These are phyloP conservation scores for Denticeps clupeoides DNA, from an alignment of 2,797 vertebrate species.

Conservation along the genomic window DNA sequence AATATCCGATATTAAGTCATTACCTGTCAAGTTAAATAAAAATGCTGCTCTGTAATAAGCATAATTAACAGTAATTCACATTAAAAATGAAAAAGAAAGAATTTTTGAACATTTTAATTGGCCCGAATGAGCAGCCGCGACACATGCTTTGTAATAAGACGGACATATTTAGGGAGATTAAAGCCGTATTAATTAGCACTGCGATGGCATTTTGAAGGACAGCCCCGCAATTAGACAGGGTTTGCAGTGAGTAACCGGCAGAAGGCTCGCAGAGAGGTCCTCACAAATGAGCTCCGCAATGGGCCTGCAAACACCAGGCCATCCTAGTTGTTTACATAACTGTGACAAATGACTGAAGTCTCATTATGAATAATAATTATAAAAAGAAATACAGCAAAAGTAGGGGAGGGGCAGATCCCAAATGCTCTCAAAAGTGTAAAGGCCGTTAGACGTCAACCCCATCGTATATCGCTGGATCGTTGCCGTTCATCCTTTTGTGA, in stretches of 20 bases:
- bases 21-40: too few species aligned
- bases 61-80: neutral
- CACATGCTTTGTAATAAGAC: constrained; percentile 36
- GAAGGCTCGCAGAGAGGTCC: neutral
- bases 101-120: constrained; percentile 26
- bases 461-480: neutral
- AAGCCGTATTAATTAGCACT: constrained; percentile 39
- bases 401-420: constrained; percentile 39
- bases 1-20: too few species aligned
- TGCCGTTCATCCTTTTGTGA: constrained; percentile 6
- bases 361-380: constrained; percentile 8
- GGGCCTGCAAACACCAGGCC: neutral
- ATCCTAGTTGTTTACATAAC: neutral
- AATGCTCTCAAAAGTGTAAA: constrained; percentile 39
- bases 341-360: too few species aligned
- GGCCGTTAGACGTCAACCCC: neutral
- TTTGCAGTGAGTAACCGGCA: constrained; percentile 1
- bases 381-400: neutral
- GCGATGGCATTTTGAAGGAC: constrained; percentile 45
- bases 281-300: neutral
- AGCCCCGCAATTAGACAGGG: constrained; percentile 43
- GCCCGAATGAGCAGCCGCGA: constrained; percentile 30
- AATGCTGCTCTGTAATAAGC: too few species aligned
- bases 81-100: neutral
- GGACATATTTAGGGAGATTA: constrained; percentile 43